These are phyloP conservation scores for Megalops cyprinoides DNA, from an alignment of 2,797 vertebrate genomes.

Conservation along the genomic window DNA sequence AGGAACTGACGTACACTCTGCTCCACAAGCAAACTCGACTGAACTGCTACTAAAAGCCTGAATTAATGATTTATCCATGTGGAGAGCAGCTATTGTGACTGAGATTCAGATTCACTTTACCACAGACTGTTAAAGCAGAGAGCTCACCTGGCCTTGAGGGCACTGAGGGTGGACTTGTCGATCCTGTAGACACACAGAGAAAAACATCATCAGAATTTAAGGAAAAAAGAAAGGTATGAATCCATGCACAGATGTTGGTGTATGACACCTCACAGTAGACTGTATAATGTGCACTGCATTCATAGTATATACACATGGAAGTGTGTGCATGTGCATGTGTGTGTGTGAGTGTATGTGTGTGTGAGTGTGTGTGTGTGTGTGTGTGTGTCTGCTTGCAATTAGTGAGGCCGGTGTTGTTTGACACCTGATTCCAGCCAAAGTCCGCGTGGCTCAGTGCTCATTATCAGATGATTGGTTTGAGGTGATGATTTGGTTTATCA, in stretches of 20 bases:
- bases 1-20: not conserved
- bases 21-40: not conserved
- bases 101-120: not conserved
- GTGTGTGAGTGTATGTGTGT: not conserved
- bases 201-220: slow-evolving; percentile 12
- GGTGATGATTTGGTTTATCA: too few species aligned
- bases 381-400: not conserved
- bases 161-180: slow-evolving; percentile 88
- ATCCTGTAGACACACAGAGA: slow-evolving; percentile 80
- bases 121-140: not conserved
- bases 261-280: not conserved
- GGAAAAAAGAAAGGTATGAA: not conserved
- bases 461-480: too few species aligned
- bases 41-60: not conserved
- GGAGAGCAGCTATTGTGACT: not conserved
- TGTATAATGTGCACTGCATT: not conserved
- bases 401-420: too few species aligned
- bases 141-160: slow-evolving; percentile 90
- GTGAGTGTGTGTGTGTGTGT: not conserved
- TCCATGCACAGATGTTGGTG: not conserved
- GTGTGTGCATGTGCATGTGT: not conserved
- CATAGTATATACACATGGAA: not conserved
- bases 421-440: too few species aligned
- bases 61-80: not conserved
- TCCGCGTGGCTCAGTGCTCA: too few species aligned